Percentiles rank a stretch among this genome's conserved stretches.
These are phyloP conservation scores for Luscinia megarhynchos DNA, from an alignment of 2,797 vertebrate genomes.

Conservation along the genomic window DNA sequence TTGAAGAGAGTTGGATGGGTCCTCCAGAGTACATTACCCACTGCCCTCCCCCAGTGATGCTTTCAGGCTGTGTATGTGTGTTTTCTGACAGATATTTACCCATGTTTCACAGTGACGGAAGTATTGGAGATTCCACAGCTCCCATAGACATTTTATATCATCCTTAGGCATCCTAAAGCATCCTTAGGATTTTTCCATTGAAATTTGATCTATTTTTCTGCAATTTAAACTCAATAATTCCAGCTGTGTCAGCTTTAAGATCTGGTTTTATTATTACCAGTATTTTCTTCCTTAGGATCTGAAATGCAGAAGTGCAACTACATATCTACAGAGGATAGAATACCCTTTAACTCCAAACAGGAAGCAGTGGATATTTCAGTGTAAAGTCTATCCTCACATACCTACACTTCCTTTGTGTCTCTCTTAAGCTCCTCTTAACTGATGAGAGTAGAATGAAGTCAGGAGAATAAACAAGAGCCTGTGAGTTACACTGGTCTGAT, in stretches of 20 bases:
- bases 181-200: not conserved
- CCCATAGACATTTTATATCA: not conserved
- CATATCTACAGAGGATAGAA: not conserved
- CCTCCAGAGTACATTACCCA: not conserved
- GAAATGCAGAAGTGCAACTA: not conserved
- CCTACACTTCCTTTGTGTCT: not conserved
- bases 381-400: not conserved
- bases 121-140: not conserved
- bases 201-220: not conserved
- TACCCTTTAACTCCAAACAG: not conserved
- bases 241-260: not conserved
- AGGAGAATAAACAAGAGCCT: not conserved
- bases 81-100: not conserved
- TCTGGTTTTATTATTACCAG: not conserved
- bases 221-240: not conserved
- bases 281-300: not conserved
- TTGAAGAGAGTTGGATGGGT: not conserved
- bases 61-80: not conserved
- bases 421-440: not conserved
- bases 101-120: not conserved
- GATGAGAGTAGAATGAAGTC: not conserved
- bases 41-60: accelerated
- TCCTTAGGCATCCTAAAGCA: not conserved
- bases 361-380: not conserved
- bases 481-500: not conserved